Percentiles rank a stretch among this genome's conserved stretches.
phyloP scores from a whole-genome alignment of 2,888 invertebrate genomes.

The Synergus laeviventris region DNA sequence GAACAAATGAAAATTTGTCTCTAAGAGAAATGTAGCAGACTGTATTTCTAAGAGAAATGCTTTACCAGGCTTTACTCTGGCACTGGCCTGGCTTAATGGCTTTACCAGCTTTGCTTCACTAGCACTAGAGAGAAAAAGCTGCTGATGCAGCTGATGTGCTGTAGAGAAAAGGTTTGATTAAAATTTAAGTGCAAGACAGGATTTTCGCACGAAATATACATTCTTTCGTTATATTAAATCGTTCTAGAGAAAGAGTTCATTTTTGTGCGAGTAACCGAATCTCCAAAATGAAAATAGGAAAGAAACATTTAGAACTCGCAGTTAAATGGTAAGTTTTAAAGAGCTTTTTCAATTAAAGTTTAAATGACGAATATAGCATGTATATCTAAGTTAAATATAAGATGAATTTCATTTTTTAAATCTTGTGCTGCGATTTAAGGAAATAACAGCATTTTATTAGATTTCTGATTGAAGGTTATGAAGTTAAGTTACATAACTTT shows the following conservation, averaged over 20 bases:
- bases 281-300: constrained; percentile 24
- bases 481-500: constrained; percentile 1
- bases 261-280: not conserved
- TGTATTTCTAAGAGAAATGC: too few species aligned
- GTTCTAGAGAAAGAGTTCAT: not conserved
- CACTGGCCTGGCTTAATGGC: too few species aligned
- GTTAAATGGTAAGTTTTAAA: not conserved
- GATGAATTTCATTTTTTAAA: not conserved
- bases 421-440: not conserved
- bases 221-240: not conserved
- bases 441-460: not conserved
- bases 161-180: too few species aligned
- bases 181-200: too few species aligned
- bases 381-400: not conserved
- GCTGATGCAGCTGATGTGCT: too few species aligned
- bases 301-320: constrained; percentile 6
- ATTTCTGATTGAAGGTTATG: not conserved
- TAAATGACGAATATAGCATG: not conserved
- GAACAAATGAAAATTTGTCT: too few species aligned
- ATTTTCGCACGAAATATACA: not conserved
- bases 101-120: too few species aligned
- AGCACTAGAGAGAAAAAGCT: too few species aligned
- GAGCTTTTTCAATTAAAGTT: not conserved
- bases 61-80: too few species aligned
- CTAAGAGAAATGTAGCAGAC: too few species aligned